Evolutionary conservation across 1,140 invertebrate genomes (phyloP).

Genomic region (Glossosoma conforme): DNA sequence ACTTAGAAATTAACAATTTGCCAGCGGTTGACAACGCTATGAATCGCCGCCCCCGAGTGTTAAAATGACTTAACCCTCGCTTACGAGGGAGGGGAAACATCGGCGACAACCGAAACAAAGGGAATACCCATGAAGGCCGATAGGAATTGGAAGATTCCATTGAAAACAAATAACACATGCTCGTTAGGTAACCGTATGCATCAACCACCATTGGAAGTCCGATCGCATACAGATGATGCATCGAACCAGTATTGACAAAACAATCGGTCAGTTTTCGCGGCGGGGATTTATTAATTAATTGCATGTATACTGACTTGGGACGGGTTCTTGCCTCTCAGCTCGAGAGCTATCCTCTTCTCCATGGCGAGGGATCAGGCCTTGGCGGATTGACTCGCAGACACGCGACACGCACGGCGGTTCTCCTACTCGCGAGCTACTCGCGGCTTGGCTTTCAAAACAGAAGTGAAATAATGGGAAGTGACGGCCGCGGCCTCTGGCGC

Average conservation of each 20-base stretch:
- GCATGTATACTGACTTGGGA: conserved; percentile 69
- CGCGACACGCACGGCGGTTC: conserved; percentile 16
- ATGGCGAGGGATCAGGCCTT: conserved; percentile 46
- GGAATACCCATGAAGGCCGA: too few species aligned
- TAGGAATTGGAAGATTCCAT: too few species aligned
- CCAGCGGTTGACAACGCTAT: too few species aligned
- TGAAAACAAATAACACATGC: conserved; percentile 22
- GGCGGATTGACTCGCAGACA: conserved; percentile 15
- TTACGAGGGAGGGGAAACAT: too few species aligned
- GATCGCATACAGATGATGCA: conserved; percentile 13
- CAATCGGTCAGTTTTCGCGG: conserved; percentile 42
- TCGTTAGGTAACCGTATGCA: conserved; percentile 26
- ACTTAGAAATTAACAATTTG: too few species aligned
- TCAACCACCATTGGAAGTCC: conserved; percentile 22
- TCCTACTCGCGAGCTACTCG: conserved; percentile 27
- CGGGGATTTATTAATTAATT: conserved; percentile 5
- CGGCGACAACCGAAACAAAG: too few species aligned
- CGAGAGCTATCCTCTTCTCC: conserved; percentile 89
- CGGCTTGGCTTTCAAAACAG: conserved; percentile 26
- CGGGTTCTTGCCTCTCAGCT: conserved; percentile 77
- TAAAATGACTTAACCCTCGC: too few species aligned
- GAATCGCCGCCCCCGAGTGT: too few species aligned
- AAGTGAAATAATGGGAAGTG: conserved; percentile 16
- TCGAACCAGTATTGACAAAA: conserved; percentile 51
- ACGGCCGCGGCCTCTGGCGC: conserved; percentile 2